Percentiles rank a stretch among this genome's conserved stretches.
Conservation (phyloP, 2,888 invertebrate genomes). For the Phortica okadai region DNA sequence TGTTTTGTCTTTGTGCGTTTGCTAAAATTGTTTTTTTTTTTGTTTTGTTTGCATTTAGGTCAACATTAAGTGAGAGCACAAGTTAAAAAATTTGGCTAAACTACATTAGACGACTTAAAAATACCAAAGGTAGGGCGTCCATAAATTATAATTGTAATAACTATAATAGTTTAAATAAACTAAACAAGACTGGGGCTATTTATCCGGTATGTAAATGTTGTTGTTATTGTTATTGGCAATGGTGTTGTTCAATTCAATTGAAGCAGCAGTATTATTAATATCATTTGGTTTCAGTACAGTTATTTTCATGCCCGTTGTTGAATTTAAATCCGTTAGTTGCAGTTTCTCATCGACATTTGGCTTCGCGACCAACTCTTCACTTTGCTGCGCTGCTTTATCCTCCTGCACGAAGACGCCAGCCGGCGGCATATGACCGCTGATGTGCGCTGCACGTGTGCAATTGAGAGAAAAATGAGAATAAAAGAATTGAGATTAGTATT, state of each 20-base stretch:
- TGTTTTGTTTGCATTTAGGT: not conserved
- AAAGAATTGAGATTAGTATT: slow-evolving; percentile 3
- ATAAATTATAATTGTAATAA: slow-evolving; percentile 10
- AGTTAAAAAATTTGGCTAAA: not conserved
- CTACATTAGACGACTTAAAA: not conserved
- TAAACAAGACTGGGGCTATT: slow-evolving; percentile 52
- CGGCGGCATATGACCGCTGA: slow-evolving; percentile 63
- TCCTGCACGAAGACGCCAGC: slow-evolving; percentile 61
- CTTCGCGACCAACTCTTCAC: slow-evolving; percentile 28
- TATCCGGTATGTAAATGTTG: not conserved
- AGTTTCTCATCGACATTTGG: slow-evolving; percentile 27
- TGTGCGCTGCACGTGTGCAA: slow-evolving; percentile 53
- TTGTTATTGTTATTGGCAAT: slow-evolving; percentile 44
- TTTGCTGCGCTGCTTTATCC: slow-evolving; percentile 42
- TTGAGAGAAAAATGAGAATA: slow-evolving; percentile 3
- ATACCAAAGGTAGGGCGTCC: not conserved
- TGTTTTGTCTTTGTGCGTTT: slow-evolving; percentile 7
- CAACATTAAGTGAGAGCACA: not conserved
- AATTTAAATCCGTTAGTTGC: not conserved
- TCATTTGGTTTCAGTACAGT: slow-evolving; percentile 14
- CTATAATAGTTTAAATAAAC: slow-evolving; percentile 49
- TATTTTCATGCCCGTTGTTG: not conserved
- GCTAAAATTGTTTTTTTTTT: not conserved
- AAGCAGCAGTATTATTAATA: slow-evolving; percentile 48
- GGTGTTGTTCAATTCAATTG: slow-evolving; percentile 37